A percentile compares a stretch with the other conserved stretches of the same genome.
Conservation (phyloP, 2,888 invertebrate genomes). For the Periphyllus acericola region DNA sequence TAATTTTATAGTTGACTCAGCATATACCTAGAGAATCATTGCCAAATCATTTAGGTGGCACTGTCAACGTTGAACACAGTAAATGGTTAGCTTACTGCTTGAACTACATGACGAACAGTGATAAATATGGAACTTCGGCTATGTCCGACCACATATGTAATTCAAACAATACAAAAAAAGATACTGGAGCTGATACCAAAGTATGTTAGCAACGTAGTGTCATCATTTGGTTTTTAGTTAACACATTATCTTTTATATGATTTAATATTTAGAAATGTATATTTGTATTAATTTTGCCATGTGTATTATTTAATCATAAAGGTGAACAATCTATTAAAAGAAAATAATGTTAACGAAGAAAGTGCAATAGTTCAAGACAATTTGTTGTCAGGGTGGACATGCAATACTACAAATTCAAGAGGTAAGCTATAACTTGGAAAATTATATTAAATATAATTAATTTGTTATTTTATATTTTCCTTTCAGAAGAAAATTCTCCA, state of each 20-base stretch:
- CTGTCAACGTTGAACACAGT: constrained; percentile 85
- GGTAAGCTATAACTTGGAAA: background rate
- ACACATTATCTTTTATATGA: background rate
- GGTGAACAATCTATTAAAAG: constrained; percentile 48
- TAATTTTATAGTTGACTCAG: constrained; percentile 72
- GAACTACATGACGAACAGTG: constrained; percentile 85
- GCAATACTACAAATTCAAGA: constrained; percentile 50
- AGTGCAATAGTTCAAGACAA: constrained; percentile 50
- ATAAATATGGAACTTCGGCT: constrained; percentile 62
- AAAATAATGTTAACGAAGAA: constrained; percentile 45
- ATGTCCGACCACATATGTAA: constrained; percentile 59
- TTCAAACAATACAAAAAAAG: constrained; percentile 53
- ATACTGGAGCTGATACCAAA: constrained; percentile 30
- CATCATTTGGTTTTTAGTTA: background rate
- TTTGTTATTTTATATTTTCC: background rate
- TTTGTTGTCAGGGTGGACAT: constrained; percentile 47
- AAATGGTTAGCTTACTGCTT: constrained; percentile 84
- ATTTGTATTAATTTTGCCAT: background rate
- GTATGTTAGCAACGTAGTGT: constrained; percentile 7
- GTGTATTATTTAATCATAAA: background rate
- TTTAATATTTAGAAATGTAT: background rate
- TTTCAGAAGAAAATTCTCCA: constrained; percentile 65
- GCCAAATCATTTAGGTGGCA: constrained; percentile 89
- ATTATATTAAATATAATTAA: background rate
- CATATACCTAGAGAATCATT: constrained; percentile 92